Conservation (phyloP, 2,888 invertebrate genomes). For the Autographa gamma region DNA sequence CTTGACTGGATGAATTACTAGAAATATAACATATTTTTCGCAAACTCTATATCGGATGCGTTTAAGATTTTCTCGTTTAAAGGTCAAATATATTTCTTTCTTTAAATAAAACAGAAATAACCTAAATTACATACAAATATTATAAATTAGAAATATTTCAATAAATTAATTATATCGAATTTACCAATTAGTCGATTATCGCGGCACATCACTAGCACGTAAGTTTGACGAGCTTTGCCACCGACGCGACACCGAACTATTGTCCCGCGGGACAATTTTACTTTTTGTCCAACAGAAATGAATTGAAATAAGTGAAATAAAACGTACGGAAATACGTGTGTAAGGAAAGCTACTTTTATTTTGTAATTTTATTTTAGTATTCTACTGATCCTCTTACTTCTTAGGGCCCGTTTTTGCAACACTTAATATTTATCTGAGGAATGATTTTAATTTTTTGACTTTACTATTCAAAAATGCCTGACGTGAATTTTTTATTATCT, state of each 20-base stretch:
- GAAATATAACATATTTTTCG: too few species aligned
- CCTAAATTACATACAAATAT: not conserved
- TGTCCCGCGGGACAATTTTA: conserved; percentile 63
- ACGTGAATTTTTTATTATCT: too few species aligned
- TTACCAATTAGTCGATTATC: conserved; percentile 23
- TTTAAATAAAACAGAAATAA: not conserved
- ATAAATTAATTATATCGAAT: not conserved
- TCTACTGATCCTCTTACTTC: not conserved
- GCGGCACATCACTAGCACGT: conserved; percentile 47
- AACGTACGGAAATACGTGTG: conserved; percentile 45
- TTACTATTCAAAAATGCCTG: too few species aligned
- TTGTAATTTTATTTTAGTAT: not conserved
- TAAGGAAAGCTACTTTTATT: not conserved
- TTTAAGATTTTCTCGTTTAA: too few species aligned
- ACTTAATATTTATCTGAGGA: too few species aligned
- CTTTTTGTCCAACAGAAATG: conserved; percentile 67
- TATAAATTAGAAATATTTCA: not conserved
- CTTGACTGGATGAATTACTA: too few species aligned
- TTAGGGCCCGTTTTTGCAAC: too few species aligned
- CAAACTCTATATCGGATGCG: too few species aligned
- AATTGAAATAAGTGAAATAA: conserved; percentile 67
- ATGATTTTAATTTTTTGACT: too few species aligned
- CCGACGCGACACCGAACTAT: conserved; percentile 62
- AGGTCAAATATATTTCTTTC: too few species aligned
- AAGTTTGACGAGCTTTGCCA: conserved; percentile 56